Base-by-base conservation (phyloP, 2,797 vertebrate species). In the Leucoraja ocellata region DNA sequence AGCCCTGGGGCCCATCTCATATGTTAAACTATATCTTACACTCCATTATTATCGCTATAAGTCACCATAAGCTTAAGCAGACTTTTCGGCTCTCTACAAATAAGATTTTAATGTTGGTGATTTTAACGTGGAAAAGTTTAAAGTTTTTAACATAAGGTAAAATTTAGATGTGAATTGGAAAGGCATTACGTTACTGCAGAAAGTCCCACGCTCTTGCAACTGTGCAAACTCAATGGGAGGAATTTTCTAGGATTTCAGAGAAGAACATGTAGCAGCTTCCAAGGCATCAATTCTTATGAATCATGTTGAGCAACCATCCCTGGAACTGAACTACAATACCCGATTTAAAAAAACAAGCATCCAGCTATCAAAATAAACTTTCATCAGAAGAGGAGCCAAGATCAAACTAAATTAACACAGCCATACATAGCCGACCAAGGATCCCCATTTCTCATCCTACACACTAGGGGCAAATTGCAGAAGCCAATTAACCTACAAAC, bases 11-110 rank as follows among this genome's bases (percentile, higher is more conserved):
- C 73, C 39, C 73, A 71, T 91, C 90, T 76, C 14, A 46, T 21
- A 25, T 91, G 71, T 91, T 36, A 91, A 91, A 91, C 32, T 23
- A 39, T 92, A 92, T 92, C 71, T n/a, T 32, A 18, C 84, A 92
- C 84, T 68, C n/a, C 14, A 68, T 88, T 88, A 88, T 68, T 88
- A 32, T 21, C 36, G 61, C 54, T 14, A n/a, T 86, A n/a, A n/a
- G n/a, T n/a, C n/a, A n/a, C n/a, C n/a, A n/a, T n/a, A 68, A 88
- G 84, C 84, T 63, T 63, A 68, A 68, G 68, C 61, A 88, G 65
- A 68, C 28, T 65, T 88, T 68, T 88, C 61, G 36, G 63, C 84
- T 86, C 58, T 63, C 58, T 86, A n/a, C 28, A 63, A 6, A 16
- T 79, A 32, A 18, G 58, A 63, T n/a, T n/a, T 84, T 63, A 86